Percentiles rank a stretch among this genome's conserved stretches.
These are phyloP conservation scores for Steinernema feltiae DNA, from an alignment of 1,140 invertebrate genomes.

Conservation along the genomic window DNA sequence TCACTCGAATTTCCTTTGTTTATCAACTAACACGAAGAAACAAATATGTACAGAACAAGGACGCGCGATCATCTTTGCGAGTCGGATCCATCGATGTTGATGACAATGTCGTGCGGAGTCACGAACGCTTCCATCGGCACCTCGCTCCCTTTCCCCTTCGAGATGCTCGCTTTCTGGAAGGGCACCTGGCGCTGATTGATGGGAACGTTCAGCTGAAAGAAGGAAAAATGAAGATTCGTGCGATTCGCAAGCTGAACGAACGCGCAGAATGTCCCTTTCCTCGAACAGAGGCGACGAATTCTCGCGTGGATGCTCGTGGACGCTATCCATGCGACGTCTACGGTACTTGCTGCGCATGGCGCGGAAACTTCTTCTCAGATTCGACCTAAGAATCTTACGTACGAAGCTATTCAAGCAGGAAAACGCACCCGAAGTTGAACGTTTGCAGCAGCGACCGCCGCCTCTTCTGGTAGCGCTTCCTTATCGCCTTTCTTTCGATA, in stretches of 20 bases:
- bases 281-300: background rate
- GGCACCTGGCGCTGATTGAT: no score
- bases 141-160: no score
- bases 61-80: no score
- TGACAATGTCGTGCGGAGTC: background rate
- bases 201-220: background rate
- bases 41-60: background rate
- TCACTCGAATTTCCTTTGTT: no score
- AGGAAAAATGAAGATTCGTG: background rate
- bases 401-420: background rate
- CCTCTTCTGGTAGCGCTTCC: background rate
- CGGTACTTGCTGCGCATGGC: constrained; percentile 1
- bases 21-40: no score
- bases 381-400: background rate
- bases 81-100: background rate
- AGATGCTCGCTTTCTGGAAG: no score
- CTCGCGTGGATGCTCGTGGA: background rate
- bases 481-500: background rate
- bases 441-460: background rate
- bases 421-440: background rate
- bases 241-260: background rate
- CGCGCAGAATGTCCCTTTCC: background rate
- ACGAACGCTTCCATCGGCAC: background rate
- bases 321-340: background rate
- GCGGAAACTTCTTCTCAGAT: background rate